phyloP scores from a whole-genome alignment of 2,888 invertebrate species.

The Apantesis nais region DNA sequence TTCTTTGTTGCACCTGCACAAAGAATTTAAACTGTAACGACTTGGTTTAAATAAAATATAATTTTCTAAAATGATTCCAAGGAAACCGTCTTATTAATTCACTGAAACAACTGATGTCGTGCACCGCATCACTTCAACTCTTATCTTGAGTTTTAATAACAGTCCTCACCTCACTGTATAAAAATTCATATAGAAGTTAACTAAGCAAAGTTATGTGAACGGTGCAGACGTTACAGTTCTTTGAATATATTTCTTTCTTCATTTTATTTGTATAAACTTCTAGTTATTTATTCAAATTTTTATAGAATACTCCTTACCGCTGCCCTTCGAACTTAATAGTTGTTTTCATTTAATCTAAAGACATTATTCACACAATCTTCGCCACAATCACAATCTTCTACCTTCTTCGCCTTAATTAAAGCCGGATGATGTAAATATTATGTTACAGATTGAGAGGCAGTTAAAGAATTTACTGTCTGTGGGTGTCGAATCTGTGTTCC shows the following conservation, averaged over 20 bases:
- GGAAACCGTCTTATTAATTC: constrained; percentile 44
- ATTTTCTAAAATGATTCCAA: constrained; percentile 22
- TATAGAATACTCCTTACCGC: not conserved
- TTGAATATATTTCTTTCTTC: constrained; percentile 28
- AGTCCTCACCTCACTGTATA: constrained; percentile 59
- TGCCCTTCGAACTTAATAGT: not conserved
- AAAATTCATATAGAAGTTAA: constrained; percentile 67
- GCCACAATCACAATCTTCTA: no score
- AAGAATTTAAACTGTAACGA: not conserved
- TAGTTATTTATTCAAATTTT: not conserved
- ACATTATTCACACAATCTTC: not conserved
- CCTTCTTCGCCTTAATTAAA: not conserved
- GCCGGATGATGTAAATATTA: not conserved
- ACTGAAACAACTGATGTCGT: constrained; percentile 59
- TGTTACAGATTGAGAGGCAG: not conserved
- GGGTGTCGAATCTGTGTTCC: constrained; percentile 39
- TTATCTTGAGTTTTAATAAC: constrained; percentile 76
- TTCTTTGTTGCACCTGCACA: constrained; percentile 9
- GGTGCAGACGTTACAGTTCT: constrained; percentile 49
- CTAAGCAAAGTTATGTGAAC: constrained; percentile 43
- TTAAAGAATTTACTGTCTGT: constrained; percentile 29
- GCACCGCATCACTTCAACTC: constrained; percentile 65
- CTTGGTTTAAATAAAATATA: constrained; percentile 17
- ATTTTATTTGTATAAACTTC: not conserved
- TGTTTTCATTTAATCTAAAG: not conserved